Evolutionary conservation across 2,888 invertebrate genomes (phyloP).

Genomic region (Pecten maximus): DNA sequence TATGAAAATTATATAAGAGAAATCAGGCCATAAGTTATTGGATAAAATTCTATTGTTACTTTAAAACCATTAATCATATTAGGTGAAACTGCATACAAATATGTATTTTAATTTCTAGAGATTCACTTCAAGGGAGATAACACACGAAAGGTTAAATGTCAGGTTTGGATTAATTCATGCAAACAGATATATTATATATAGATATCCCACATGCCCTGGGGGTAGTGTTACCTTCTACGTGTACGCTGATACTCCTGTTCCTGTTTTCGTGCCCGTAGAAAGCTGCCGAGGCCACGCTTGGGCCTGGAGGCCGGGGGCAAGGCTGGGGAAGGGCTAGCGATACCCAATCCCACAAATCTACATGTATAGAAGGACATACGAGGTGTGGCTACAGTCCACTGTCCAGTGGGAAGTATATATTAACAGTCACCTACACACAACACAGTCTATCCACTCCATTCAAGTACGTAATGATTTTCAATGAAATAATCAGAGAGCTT

Average conservation of each 20-base stretch:
- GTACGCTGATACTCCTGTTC: constrained; percentile 49
- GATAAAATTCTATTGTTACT: neutral
- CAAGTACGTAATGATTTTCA: neutral
- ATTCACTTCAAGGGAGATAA: neutral
- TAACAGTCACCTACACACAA: constrained; percentile 14
- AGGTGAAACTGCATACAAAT: too few relatives aligned
- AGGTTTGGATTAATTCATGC: neutral
- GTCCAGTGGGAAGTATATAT: constrained; percentile 16
- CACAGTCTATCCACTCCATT: neutral
- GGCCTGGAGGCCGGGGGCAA: constrained; percentile 37
- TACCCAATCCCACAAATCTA: constrained; percentile 29
- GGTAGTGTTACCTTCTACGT: constrained; percentile 31
- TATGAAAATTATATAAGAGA: neutral
- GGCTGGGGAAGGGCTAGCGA: constrained; percentile 18
- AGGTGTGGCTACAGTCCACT: neutral
- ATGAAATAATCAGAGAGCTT: too few relatives aligned
- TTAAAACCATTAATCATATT: neutral
- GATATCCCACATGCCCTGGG: neutral
- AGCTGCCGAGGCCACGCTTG: constrained; percentile 53
- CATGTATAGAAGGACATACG: neutral
- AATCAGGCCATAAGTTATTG: neutral
- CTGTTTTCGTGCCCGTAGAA: constrained; percentile 54
- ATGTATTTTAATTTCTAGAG: neutral
- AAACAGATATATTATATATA: too few relatives aligned
- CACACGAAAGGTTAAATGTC: neutral